These are phyloP conservation scores for Butorides virescens DNA, from an alignment of 2,113 vertebrate genomes.

Conservation along the genomic window DNA sequence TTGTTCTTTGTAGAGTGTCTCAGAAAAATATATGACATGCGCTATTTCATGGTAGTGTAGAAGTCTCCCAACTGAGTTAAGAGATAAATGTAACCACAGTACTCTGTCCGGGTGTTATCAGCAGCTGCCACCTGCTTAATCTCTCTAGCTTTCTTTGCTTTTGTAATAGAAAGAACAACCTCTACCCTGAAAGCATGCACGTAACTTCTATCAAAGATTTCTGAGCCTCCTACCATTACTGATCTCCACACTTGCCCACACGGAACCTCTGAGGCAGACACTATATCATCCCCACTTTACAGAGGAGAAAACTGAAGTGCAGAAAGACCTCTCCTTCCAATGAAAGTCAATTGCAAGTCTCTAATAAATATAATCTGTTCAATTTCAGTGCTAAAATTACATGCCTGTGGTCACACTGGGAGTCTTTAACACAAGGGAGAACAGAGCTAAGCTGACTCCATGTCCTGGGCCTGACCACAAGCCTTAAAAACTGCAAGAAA, in stretches of 20 bases:
- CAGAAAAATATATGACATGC: not conserved
- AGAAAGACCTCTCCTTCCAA: not conserved
- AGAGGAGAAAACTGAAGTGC: not conserved
- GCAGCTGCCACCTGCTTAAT: slow-evolving; percentile 6
- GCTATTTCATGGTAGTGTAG: not conserved
- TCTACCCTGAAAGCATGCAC: not conserved
- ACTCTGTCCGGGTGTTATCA: not conserved
- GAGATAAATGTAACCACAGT: not conserved
- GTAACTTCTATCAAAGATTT: not conserved
- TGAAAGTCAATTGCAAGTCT: not conserved
- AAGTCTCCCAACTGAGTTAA: not conserved
- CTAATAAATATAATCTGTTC: not conserved
- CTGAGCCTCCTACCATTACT: not conserved
- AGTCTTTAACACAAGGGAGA: not conserved
- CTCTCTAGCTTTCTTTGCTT: not conserved
- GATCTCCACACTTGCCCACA: not conserved
- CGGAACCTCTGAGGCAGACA: not conserved
- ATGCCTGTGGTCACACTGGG: not conserved
- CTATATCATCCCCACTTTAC: not conserved
- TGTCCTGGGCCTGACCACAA: not conserved
- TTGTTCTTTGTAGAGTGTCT: not conserved
- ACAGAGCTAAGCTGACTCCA: not conserved
- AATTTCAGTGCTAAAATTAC: not conserved
- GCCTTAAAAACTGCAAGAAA: not conserved
- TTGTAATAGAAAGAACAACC: not conserved